Evolutionary conservation across 2,113 vertebrate genomes (phyloP).

Genomic region (Noturus placidus): DNA sequence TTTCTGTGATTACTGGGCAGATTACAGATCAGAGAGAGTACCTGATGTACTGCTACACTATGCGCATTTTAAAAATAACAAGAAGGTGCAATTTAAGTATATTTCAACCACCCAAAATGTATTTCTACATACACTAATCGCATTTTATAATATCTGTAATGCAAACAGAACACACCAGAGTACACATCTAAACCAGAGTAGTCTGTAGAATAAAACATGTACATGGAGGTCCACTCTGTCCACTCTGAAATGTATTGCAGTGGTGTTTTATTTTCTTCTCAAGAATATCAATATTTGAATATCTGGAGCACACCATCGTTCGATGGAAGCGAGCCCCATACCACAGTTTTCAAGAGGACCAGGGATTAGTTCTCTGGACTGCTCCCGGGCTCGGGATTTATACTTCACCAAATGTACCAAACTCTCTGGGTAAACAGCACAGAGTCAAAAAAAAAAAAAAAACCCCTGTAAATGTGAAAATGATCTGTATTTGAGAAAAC

Average conservation of each 20-base stretch:
- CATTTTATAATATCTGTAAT: neutral
- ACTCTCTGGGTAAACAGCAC: neutral
- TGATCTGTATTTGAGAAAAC: neutral
- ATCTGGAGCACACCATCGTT: neutral
- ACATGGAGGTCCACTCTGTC: neutral
- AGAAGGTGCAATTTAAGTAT: neutral
- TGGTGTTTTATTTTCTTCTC: neutral
- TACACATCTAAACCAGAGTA: too few species aligned
- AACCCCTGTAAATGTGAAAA: neutral
- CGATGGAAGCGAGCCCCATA: neutral
- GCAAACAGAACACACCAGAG: neutral
- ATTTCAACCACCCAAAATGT: neutral
- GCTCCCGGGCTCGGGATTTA: neutral
- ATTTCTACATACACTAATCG: neutral
- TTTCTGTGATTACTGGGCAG: too few species aligned
- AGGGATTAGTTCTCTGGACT: neutral
- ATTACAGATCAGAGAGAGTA: neutral
- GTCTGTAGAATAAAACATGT: neutral
- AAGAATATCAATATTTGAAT: neutral
- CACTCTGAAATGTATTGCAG: neutral
- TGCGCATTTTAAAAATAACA: neutral
- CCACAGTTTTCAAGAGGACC: neutral
- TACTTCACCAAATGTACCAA: neutral
- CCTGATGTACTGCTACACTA: neutral
- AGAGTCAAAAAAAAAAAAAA: neutral